phyloP scores from a whole-genome alignment of 2,113 vertebrate genomes.

The Muntiacus reevesi region DNA sequence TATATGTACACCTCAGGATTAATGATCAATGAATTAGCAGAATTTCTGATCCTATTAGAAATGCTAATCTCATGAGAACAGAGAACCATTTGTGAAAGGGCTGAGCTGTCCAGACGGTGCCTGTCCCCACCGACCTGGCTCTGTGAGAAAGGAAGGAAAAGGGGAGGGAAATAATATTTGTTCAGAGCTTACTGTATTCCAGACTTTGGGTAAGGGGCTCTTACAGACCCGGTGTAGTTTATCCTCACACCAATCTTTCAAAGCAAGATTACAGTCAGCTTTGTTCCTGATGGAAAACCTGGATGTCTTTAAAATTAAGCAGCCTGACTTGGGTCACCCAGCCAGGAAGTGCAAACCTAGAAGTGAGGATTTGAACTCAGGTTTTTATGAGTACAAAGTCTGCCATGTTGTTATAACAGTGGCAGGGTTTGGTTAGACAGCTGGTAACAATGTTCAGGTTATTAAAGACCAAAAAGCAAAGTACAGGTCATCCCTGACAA shows the following conservation, averaged over 20 bases:
- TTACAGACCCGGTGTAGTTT: neutral
- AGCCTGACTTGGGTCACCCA: neutral
- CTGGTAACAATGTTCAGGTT: neutral
- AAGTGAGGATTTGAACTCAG: slow-evolving; percentile 8
- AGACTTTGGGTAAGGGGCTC: neutral
- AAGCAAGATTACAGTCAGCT: neutral
- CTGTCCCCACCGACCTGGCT: neutral
- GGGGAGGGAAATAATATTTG: neutral
- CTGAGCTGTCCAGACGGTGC: neutral
- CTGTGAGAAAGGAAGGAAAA: neutral
- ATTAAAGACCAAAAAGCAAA: slow-evolving; percentile 32
- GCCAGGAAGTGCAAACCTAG: neutral
- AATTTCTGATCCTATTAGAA: slow-evolving; percentile 53
- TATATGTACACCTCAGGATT: slow-evolving; percentile 19
- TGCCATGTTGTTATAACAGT: neutral
- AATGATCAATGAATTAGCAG: slow-evolving; percentile 44
- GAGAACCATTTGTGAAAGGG: neutral
- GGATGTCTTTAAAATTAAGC: neutral
- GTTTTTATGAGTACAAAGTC: slow-evolving; percentile 22
- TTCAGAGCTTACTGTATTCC: neutral
- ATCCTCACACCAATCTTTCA: neutral
- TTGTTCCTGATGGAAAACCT: neutral
- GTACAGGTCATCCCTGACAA: neutral
- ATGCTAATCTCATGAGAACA: slow-evolving; percentile 27
- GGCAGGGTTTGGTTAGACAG: neutral